Evolutionary conservation across 2,113 vertebrate genomes (phyloP).

Genomic region (Peromyscus leucopus): DNA sequence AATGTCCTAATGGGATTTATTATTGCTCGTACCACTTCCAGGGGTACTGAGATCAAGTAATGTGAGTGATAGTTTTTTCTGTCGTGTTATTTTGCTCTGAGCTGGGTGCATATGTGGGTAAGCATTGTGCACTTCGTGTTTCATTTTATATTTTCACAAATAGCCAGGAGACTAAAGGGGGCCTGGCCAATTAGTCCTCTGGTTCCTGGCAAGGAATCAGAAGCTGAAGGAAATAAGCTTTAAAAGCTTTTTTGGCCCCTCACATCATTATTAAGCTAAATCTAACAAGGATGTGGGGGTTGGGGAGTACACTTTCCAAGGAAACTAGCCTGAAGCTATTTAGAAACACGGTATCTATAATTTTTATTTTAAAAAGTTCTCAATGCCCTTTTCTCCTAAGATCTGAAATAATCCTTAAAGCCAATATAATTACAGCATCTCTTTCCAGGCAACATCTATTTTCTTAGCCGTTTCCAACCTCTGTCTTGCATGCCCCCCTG

Average conservation of each 20-base stretch:
- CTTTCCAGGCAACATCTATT: slow-evolving; percentile 56
- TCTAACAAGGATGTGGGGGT: slow-evolving; percentile 67
- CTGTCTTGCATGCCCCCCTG: neutral
- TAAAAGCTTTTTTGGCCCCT: slow-evolving; percentile 82
- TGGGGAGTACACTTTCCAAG: slow-evolving; percentile 55
- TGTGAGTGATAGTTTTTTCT: neutral
- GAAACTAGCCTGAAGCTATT: slow-evolving; percentile 71
- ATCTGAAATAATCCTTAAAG: slow-evolving; percentile 63
- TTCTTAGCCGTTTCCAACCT: slow-evolving; percentile 34
- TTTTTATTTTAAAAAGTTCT: slow-evolving; percentile 56
- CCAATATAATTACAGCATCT: slow-evolving; percentile 61
- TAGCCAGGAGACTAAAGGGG: slow-evolving; percentile 75
- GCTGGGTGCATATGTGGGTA: neutral
- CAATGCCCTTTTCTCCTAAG: slow-evolving; percentile 59
- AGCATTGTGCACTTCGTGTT: slow-evolving; percentile 59
- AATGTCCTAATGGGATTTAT: slow-evolving; percentile 30
- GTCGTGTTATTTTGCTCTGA: neutral
- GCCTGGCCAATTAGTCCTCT: slow-evolving; percentile 71
- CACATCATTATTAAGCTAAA: slow-evolving; percentile 79
- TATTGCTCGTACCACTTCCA: slow-evolving; percentile 56
- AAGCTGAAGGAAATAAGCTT: slow-evolving; percentile 82
- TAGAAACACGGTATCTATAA: slow-evolving; percentile 69
- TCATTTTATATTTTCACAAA: slow-evolving; percentile 73
- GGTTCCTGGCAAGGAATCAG: slow-evolving; percentile 75
- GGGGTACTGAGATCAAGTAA: slow-evolving; percentile 68